A percentile compares a stretch with the other conserved stretches of the same genome.
Evolutionary conservation across 2,113 vertebrate genomes (phyloP).

Genomic region (Etheostoma cragini): DNA sequence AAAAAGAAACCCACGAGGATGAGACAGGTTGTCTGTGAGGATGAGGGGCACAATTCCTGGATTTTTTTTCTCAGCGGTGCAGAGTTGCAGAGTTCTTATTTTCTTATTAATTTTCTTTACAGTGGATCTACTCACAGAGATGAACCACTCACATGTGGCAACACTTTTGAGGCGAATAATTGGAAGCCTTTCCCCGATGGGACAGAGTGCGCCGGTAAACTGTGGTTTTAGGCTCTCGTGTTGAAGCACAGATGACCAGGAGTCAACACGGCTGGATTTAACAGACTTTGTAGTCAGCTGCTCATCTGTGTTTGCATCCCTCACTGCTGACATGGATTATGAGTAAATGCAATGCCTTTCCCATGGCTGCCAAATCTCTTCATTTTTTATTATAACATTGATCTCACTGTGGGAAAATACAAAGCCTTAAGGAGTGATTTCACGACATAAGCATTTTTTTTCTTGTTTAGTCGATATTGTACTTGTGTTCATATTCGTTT

Average conservation of each 20-base stretch:
- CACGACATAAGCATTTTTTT: slow-evolving; percentile 17
- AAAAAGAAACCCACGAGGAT: slow-evolving; percentile 58
- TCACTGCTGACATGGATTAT: slow-evolving; percentile 5
- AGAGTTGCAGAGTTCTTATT: slow-evolving; percentile 39
- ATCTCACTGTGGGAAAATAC: slow-evolving; percentile 12
- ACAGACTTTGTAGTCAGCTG: background rate
- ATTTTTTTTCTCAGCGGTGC: slow-evolving; percentile 21
- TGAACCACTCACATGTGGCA: slow-evolving; percentile 49
- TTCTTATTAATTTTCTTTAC: background rate
- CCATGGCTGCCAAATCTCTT: slow-evolving; percentile 29
- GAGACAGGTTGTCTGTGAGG: slow-evolving; percentile 60
- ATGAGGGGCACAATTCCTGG: slow-evolving; percentile 27
- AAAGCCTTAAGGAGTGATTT: slow-evolving; percentile 10
- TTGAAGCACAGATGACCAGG: slow-evolving; percentile 46
- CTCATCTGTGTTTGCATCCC: slow-evolving; percentile 31
- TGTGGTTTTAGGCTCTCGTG: slow-evolving; percentile 46
- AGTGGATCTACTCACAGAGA: slow-evolving; percentile 28
- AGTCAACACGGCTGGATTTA: slow-evolving; percentile 39
- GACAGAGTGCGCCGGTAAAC: slow-evolving; percentile 53
- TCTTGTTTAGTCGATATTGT: slow-evolving; percentile 2
- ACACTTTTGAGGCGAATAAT: slow-evolving; percentile 70
- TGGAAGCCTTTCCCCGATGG: slow-evolving; percentile 48
- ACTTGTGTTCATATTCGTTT: background rate
- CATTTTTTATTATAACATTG: slow-evolving; percentile 19
- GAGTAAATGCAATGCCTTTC: slow-evolving; percentile 25